Conservation (phyloP, 2,113 vertebrate genomes). For the Octodon degus region DNA sequence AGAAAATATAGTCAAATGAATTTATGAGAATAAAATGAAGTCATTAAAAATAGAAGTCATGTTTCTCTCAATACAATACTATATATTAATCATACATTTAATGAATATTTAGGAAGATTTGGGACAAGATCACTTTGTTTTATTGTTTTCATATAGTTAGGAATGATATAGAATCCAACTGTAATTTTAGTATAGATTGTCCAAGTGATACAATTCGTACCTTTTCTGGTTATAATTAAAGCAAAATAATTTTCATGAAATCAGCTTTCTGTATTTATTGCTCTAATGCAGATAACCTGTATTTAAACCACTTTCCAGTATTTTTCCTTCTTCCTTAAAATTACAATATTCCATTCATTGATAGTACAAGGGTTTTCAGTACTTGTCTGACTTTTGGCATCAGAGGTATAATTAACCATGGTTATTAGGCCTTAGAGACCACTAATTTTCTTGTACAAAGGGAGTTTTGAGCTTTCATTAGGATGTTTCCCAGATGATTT, state of each 20-base stretch:
- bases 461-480: constrained; percentile 74
- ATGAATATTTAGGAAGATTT: constrained; percentile 50
- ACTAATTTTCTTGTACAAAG: constrained; percentile 76
- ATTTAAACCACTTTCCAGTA: constrained; percentile 69
- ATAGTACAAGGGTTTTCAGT: constrained; percentile 62
- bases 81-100: constrained; percentile 52
- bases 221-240: constrained; percentile 55
- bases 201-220: background rate
- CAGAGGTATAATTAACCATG: constrained; percentile 65
- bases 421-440: constrained; percentile 74
- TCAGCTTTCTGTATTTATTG: constrained; percentile 55
- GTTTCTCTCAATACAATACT: constrained; percentile 48
- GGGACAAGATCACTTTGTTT: background rate
- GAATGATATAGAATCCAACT: constrained; percentile 50
- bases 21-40: constrained; percentile 47
- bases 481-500: constrained; percentile 79
- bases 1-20: constrained; percentile 35
- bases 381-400: constrained; percentile 74
- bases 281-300: constrained; percentile 61
- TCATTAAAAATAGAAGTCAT: constrained; percentile 45
- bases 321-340: background rate
- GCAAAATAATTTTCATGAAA: constrained; percentile 72
- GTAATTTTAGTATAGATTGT: constrained; percentile 64
- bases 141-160: constrained; percentile 47
- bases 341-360: constrained; percentile 61